Conservation (phyloP, 2,113 vertebrate species). For the Acanthochromis polyacanthus region DNA sequence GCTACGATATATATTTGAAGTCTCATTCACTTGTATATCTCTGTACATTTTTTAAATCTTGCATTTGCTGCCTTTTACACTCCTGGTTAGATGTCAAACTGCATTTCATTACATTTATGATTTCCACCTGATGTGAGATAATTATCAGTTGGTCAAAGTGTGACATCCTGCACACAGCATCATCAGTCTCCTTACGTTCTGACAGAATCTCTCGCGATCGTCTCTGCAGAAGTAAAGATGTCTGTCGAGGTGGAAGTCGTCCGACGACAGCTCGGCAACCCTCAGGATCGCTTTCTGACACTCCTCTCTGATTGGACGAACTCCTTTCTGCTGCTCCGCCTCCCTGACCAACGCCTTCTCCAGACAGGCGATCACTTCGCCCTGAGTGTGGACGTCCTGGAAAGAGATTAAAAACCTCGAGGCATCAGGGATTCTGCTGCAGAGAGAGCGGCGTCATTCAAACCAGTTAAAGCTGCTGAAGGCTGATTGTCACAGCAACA, state of each 20-base stretch:
- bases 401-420: not conserved
- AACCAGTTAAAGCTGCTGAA: too few relatives aligned
- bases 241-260: slow-evolving; percentile 95
- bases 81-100: too few relatives aligned
- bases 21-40: too few relatives aligned
- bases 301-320: slow-evolving; percentile 86
- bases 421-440: too few relatives aligned
- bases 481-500: too few relatives aligned
- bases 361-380: slow-evolving; percentile 95
- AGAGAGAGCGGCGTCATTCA: not conserved
- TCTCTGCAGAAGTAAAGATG: slow-evolving; percentile 97
- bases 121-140: too few relatives aligned
- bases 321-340: slow-evolving; percentile 87
- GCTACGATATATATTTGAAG: too few relatives aligned
- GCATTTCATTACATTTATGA: too few relatives aligned
- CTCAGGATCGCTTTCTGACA: slow-evolving; percentile 97
- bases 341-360: slow-evolving; percentile 94
- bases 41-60: too few relatives aligned
- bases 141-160: too few relatives aligned
- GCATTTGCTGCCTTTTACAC: too few relatives aligned
- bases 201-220: slow-evolving; percentile 95
- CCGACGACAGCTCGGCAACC: slow-evolving; percentile 96
- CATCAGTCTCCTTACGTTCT: slow-evolving; percentile 86
- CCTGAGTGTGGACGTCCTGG: slow-evolving; percentile 96
- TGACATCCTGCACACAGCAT: too few relatives aligned